Evolutionary conservation across 2,113 vertebrate genomes (phyloP).

Genomic region (Atractosteus spatula): DNA sequence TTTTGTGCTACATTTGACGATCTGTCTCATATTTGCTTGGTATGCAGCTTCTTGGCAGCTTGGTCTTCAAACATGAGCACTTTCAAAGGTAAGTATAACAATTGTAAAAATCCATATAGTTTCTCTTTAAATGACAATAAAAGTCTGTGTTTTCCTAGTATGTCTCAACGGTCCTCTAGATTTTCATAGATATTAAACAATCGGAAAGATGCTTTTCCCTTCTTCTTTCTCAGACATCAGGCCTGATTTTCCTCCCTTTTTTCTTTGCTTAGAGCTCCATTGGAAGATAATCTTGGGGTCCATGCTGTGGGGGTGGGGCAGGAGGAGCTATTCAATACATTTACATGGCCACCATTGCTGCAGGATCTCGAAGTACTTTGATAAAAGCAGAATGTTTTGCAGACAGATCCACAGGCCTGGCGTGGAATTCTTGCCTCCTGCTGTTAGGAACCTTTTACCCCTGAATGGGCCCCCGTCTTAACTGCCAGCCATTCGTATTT

Average conservation of each 20-base stretch:
- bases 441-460: conserved; percentile 81
- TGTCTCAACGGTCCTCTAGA: not conserved
- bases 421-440: conserved; percentile 87
- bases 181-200: conserved; percentile 30
- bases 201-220: conserved; percentile 35
- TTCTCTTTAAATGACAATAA: too few species aligned
- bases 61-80: too few species aligned
- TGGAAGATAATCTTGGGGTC: conserved; percentile 69
- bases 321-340: conserved; percentile 54
- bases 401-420: conserved; percentile 69
- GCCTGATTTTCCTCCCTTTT: conserved; percentile 46
- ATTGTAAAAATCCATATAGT: too few species aligned
- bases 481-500: conserved; percentile 75
- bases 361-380: conserved; percentile 68
- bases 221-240: conserved; percentile 41
- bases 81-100: too few species aligned
- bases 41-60: too few species aligned
- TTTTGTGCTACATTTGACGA: too few species aligned
- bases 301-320: conserved; percentile 65
- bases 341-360: conserved; percentile 55
- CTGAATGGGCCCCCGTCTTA: conserved; percentile 87
- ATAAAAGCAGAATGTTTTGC: conserved; percentile 65
- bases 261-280: conserved; percentile 48
- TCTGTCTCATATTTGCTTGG: too few species aligned
- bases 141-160: too few species aligned